These are phyloP conservation scores for Cephus sareptanus DNA, from an alignment of 2,888 invertebrate species.

Conservation along the genomic window DNA sequence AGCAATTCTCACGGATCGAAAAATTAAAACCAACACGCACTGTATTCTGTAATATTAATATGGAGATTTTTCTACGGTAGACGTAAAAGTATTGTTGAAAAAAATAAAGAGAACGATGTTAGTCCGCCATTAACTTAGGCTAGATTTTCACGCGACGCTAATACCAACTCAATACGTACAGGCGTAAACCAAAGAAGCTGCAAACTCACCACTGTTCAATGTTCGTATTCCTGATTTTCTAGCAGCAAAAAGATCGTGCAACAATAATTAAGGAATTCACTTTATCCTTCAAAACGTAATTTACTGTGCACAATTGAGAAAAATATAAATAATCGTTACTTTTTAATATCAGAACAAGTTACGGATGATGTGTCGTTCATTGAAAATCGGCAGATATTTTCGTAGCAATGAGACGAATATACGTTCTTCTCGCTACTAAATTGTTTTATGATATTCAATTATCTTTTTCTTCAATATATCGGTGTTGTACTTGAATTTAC, in stretches of 20 bases:
- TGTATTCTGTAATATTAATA: not conserved
- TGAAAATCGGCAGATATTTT: not conserved
- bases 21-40: not conserved
- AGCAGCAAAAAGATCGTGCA: not conserved
- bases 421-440: not conserved
- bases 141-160: not conserved
- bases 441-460: not conserved
- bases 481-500: not conserved
- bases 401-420: not conserved
- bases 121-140: constrained; percentile 2
- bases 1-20: not conserved
- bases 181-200: not conserved
- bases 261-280: not conserved
- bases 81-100: not conserved
- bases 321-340: not conserved
- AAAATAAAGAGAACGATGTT: not conserved
- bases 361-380: not conserved
- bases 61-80: not conserved
- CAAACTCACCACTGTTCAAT: not conserved
- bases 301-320: not conserved
- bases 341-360: not conserved
- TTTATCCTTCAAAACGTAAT: not conserved
- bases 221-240: not conserved
- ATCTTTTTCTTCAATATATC: not conserved
- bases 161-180: not conserved